phyloP scores from a whole-genome alignment of 2,113 vertebrate genomes.

The Arizona elegans region DNA sequence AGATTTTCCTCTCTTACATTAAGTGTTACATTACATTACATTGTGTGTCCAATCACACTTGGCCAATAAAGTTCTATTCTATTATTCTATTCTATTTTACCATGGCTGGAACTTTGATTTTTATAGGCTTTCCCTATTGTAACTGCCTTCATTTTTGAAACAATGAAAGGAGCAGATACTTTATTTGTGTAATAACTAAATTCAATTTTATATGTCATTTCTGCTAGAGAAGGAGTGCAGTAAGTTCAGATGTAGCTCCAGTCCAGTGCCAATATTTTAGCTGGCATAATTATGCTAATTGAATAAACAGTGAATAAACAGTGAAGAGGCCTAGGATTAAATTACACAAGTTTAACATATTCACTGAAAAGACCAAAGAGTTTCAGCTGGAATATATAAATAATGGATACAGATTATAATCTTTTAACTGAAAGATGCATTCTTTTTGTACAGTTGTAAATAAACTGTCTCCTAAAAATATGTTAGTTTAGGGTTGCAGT shows the following conservation, averaged over 20 bases:
- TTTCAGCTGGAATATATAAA: not conserved
- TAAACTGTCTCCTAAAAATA: not conserved
- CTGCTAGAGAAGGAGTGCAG: not conserved
- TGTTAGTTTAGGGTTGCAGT: not conserved
- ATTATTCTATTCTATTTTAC: not conserved
- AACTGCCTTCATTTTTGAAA: not conserved
- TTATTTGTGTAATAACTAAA: not conserved
- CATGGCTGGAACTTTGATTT: not conserved
- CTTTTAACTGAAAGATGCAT: not conserved
- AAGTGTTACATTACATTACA: no score
- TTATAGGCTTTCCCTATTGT: not conserved
- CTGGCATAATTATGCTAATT: not conserved
- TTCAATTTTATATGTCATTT: not conserved
- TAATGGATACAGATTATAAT: not conserved
- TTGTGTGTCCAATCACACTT: no score
- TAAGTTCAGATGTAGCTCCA: not conserved
- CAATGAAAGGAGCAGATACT: not conserved
- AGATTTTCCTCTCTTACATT: not conserved
- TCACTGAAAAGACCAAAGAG: not conserved
- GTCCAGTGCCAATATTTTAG: not conserved
- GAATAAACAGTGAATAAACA: not conserved
- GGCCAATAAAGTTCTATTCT: no score
- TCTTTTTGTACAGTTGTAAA: not conserved
- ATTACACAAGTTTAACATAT: not conserved
- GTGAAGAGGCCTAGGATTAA: not conserved